These are phyloP conservation scores for Trichonephila inaurata DNA, from an alignment of 1,140 invertebrate species.

Conservation along the genomic window DNA sequence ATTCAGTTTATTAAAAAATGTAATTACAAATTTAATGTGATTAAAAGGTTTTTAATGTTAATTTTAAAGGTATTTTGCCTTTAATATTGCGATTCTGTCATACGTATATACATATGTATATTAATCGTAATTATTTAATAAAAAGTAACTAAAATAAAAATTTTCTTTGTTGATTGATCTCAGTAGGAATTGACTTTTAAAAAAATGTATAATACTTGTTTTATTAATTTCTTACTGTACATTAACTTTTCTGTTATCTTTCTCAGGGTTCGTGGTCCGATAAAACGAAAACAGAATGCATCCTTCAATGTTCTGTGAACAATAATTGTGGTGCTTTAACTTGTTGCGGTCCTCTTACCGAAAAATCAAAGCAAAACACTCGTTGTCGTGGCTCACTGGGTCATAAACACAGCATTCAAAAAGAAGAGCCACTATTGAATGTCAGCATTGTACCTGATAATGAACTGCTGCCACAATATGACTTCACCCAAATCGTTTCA, in stretches of 20 bases:
- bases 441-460: background rate
- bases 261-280: slow-evolving; percentile 1
- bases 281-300: slow-evolving; percentile 84
- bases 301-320: slow-evolving; percentile 91
- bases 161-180: too few species aligned
- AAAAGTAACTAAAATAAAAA: too few species aligned
- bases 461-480: background rate
- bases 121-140: too few species aligned
- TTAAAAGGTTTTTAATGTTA: too few species aligned
- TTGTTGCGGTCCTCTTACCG: slow-evolving; percentile 87
- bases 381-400: background rate
- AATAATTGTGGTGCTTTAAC: slow-evolving; percentile 91
- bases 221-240: too few species aligned
- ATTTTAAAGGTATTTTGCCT: too few species aligned
- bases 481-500: slow-evolving; percentile 22
- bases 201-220: too few species aligned
- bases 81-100: too few species aligned
- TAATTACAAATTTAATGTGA: too few species aligned
- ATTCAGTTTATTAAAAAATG: too few species aligned
- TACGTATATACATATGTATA: too few species aligned
- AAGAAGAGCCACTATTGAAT: background rate
- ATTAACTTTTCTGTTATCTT: background rate
- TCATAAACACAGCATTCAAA: background rate
- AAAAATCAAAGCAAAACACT: background rate
- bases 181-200: too few species aligned